These are phyloP conservation scores for Lepidocyrtinus sp. DNA, from an alignment of 2,888 invertebrate genomes.

Conservation along the genomic window DNA sequence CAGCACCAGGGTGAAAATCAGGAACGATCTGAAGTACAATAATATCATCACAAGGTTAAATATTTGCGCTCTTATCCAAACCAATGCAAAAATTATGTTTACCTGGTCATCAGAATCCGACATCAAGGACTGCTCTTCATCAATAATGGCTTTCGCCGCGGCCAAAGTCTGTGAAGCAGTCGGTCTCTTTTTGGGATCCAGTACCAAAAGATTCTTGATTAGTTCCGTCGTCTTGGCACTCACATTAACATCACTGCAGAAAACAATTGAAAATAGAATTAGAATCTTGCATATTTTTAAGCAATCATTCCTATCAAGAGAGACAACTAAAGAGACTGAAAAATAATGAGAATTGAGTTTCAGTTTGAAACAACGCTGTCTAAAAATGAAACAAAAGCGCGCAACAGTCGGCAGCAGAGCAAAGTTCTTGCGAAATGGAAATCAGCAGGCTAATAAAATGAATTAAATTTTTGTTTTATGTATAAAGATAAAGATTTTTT, in stretches of 20 bases:
- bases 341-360: too few relatives aligned
- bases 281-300: neutral
- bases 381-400: constrained; percentile 31
- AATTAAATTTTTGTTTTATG: neutral
- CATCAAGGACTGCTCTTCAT: constrained; percentile 63
- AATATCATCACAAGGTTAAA: neutral
- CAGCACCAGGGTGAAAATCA: constrained; percentile 47
- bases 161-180: constrained; percentile 80
- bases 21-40: constrained; percentile 55
- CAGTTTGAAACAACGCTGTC: too few relatives aligned
- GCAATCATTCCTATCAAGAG: too few relatives aligned
- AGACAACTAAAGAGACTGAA: too few relatives aligned
- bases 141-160: constrained; percentile 76
- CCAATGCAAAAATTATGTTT: neutral
- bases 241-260: constrained; percentile 75
- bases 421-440: neutral
- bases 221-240: constrained; percentile 79
- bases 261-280: neutral
- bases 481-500: neutral
- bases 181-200: constrained; percentile 80
- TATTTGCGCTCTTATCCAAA: neutral
- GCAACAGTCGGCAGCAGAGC: constrained; percentile 17
- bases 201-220: constrained; percentile 79
- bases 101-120: constrained; percentile 71
- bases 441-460: constrained; percentile 1